Evolutionary conservation across 2,797 vertebrate species (phyloP), one percentile per base, ranked within the genome.

Genomic region (Pogonophryne albipinna): DNA sequence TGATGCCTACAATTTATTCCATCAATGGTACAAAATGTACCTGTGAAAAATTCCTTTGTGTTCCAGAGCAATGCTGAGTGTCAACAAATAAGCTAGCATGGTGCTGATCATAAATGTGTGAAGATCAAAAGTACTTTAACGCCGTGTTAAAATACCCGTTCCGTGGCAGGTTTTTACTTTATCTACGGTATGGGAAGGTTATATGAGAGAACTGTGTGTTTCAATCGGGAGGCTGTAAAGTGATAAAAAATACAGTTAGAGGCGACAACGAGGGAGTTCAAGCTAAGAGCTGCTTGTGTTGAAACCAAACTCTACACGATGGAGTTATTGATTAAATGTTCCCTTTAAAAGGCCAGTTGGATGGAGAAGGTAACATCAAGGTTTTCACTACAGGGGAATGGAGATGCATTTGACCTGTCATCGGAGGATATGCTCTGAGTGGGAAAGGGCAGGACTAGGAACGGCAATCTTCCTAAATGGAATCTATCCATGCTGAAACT

Each of bases 291-390:
- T 47, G 38, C 53, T 67, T 0, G 2, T 76, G 68, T 77, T 75
- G 76, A 85, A 88, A 87, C 80, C 70, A 75, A 90, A 91, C 69
- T 72, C 71, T 38, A 85, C 85, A 71, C 59, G 61, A 82, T 76
- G 80, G 73, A 78, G 13, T 66, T 85, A 92, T 93, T 86, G 89
- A 93, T 91, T 89, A 83, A 87, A 86, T 85, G 80, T 85, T 91
- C 76, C 75, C 74, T 90, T 86, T 83, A 92, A 90, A 90, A 85
- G 85, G 78, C 77, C 71, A 80, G 78, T 73, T 74, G 79, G 83
- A 84, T 65, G 62, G 80, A 83, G 76, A 89, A 91, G 87, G 86
- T 91, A 84, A 87, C 70, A 12, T 56, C 77, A 82, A 91, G 84
- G 86, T 89, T 86, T 87, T 85, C 72, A 74, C 85, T 62, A 71